Percentiles rank a stretch among this genome's conserved stretches.
Evolutionary conservation across 2,888 invertebrate genomes (phyloP).

Genomic region (Lasioglossum lativentre): DNA sequence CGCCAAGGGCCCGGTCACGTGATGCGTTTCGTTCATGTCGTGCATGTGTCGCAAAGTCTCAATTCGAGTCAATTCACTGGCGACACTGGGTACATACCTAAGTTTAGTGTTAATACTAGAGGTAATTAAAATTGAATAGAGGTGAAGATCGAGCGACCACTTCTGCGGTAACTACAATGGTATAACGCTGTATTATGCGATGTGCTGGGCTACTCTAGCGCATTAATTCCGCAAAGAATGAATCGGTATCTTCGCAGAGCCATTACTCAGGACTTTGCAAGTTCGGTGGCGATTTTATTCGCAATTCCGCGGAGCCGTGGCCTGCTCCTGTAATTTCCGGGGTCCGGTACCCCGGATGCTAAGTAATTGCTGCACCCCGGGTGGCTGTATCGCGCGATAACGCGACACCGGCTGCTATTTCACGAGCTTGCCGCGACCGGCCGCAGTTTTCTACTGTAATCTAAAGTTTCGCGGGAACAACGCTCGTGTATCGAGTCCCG

Average conservation of each 20-base stretch:
- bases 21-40: too few relatives aligned
- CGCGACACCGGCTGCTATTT: slow-evolving; percentile 16
- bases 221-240: neutral
- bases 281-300: neutral
- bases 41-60: too few relatives aligned
- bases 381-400: slow-evolving; percentile 22
- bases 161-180: too few relatives aligned
- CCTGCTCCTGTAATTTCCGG: neutral
- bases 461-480: slow-evolving; percentile 36
- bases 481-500: slow-evolving; percentile 12
- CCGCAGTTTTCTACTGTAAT: slow-evolving; percentile 25
- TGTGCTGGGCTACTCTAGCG: neutral
- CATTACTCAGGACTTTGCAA: neutral
- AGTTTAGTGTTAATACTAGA: too few relatives aligned
- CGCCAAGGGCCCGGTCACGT: too few relatives aligned
- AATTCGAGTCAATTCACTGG: too few relatives aligned
- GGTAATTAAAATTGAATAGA: too few relatives aligned
- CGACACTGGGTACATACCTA: too few relatives aligned
- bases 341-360: neutral
- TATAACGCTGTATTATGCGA: neutral
- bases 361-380: slow-evolving; percentile 7
- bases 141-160: too few relatives aligned
- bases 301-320: neutral
- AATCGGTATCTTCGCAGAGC: neutral
- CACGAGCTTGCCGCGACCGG: slow-evolving; percentile 10